Evolutionary conservation across 2,113 vertebrate genomes (phyloP), one percentile per base, ranked within the genome.

Genomic region (Bujurquina vittata): DNA sequence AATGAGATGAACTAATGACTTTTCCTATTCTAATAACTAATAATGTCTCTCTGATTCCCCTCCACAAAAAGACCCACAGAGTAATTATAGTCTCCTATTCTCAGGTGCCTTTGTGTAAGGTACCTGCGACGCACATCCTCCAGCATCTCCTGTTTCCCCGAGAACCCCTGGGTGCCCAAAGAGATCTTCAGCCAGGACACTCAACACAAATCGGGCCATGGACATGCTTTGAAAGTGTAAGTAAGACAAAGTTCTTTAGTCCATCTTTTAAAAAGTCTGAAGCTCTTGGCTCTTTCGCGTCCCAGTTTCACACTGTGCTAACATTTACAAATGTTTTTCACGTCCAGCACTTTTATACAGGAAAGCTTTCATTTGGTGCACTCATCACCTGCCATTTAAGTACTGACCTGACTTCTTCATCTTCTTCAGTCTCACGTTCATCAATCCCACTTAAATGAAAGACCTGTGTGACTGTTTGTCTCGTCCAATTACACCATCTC

Each of bases 1-100:
- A 95, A 95, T 95, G 88, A 93, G 89, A 89, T 85, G 69, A 88
- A 89, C 88, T 93, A 93, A 94, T 94, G 75, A 87, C 87, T 90
- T 90, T 76, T 82, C 88, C 85, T 80, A 18, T 79, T 90, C 81
- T 80, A 91, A 86, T 79, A 80, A 88, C 72, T 84, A 81, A 91
- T 79, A 65, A 82, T 73, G 55, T 40, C 67, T 67, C 75, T 78
- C 87, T 60, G 20, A 91, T 58, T 78, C 82, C 35, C 61, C 74
- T 77, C 75, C 69, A 43, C 67, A 86, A 80, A 90, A 69, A 81
- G 63, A 59, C 11, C 11, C 12, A 15, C 56, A 83, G 78, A 87
- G 84, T 89, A 79, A 94, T 92, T 93, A 88, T 67, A 84, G 84
- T 37, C n/a, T 78, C 62, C 77, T 84, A 72, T 90, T 90, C 86